Evolutionary conservation across 2,888 invertebrate genomes (phyloP), one percentile per base, ranked within the genome.

Genomic region (Lacanobia oleracea): DNA sequence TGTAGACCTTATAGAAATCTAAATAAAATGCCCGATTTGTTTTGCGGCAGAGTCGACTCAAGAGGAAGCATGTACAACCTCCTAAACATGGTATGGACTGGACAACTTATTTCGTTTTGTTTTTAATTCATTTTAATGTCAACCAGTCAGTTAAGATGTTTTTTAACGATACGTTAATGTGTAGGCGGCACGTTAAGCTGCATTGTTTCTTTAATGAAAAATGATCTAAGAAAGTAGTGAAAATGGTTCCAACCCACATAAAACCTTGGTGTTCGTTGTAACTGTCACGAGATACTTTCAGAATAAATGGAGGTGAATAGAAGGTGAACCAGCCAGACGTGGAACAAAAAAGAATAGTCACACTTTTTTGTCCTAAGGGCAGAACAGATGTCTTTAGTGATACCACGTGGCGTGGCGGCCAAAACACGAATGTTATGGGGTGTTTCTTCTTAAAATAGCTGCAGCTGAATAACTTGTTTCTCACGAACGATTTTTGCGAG

Each of bases 61-160:
- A 21, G n/a, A 51, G 43, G 53, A 37, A 54, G 21, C 48, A 53
- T 27, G 27, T 76, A 33, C 54, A 54, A 56, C 76, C 67, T 67
- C 77, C 71, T 61, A 71, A 79, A 64, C 56, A 56, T 33, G 77
- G 45, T 45, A 57, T 69, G 33, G 23, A 43, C 56, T 75, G 74
- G 63, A 69, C 75, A 69, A 78, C 75, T 77, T 79, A 71, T 77
- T 77, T 85, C 61, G 61, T 77, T 82, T 73, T 77, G 71, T 67
- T 75, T 78, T 75, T 79, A 79, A 78, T 82, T 78, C 63, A 76
- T 83, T 80, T 79, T 83, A 85, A 86, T 87, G 83, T 73, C 85
- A 83, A 84, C 78, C 66, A 79, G 81, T 75, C 82, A 81, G 86
- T 87, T 84, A 72, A 77, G 80, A 82, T 84, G 75, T 80, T 77